A percentile compares a stretch with the other conserved stretches of the same genome.
Evolutionary conservation across 30 jellyfish, hydroid and myxozoan genomes (phyloP).

Genomic region (Cassiopea xamachana): DNA sequence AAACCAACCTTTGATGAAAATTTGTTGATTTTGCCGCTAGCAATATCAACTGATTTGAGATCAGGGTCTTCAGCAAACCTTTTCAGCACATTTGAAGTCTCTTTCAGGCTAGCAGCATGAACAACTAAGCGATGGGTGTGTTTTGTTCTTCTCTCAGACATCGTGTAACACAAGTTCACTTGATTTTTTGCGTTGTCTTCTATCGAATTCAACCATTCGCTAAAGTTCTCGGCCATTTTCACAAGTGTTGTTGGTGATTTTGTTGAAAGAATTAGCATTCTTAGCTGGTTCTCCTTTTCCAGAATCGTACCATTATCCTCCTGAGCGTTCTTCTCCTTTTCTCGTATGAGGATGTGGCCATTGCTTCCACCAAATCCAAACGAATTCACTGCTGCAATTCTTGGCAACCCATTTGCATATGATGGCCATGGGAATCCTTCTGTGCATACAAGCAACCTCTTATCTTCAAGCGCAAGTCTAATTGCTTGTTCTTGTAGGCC

Average conservation of each 20-base stretch:
- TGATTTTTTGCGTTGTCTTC: constrained; percentile 15
- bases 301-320: neutral
- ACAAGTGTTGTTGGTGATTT: constrained; percentile 33
- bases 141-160: constrained; percentile 44
- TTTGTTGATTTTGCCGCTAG: constrained; percentile 17
- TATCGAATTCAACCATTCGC: constrained; percentile 12
- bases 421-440: constrained; percentile 28
- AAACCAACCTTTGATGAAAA: constrained; percentile 28
- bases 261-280: constrained; percentile 34
- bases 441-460: constrained; percentile 20
- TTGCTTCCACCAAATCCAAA: constrained; percentile 79
- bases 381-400: constrained; percentile 59
- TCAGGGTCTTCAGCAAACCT: constrained; percentile 19
- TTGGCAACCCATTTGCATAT: neutral
- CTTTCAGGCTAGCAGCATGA: neutral
- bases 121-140: constrained; percentile 47
- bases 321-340: neutral
- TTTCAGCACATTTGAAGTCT: neutral
- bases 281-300: neutral
- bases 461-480: constrained; percentile 37
- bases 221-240: constrained; percentile 30
- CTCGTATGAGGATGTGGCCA: constrained; percentile 47
- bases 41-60: neutral
- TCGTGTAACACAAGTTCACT: constrained; percentile 42
- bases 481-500: constrained; percentile 29